Percentiles rank a stretch among this genome's conserved stretches.
These are phyloP conservation scores for Cheilosia scutellata DNA, from an alignment of 2,888 invertebrate genomes.

Conservation along the genomic window DNA sequence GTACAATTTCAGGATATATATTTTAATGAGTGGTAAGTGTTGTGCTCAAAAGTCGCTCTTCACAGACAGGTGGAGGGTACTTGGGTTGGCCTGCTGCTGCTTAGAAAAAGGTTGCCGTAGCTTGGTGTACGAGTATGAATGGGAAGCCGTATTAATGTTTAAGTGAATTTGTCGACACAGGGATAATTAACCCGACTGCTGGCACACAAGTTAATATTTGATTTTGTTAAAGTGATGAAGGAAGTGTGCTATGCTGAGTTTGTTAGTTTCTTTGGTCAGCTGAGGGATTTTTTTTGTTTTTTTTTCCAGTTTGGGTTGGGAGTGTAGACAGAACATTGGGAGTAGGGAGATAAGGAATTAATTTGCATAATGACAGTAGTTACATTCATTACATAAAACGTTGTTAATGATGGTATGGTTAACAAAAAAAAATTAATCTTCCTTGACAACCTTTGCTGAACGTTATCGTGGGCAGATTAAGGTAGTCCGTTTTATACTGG, in stretches of 20 bases:
- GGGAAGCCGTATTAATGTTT: conserved; percentile 59
- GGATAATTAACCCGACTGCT: conserved; percentile 57
- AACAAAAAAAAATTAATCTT: too few relatives aligned
- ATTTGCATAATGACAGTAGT: neutral
- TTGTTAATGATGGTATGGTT: too few relatives aligned
- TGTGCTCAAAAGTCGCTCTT: conserved; percentile 8
- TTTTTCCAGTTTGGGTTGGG: neutral
- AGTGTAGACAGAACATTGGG: neutral
- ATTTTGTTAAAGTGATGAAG: conserved; percentile 4
- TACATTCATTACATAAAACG: too few relatives aligned
- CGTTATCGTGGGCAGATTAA: too few relatives aligned
- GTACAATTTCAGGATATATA: conserved; percentile 42
- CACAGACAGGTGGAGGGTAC: conserved; percentile 34
- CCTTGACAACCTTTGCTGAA: too few relatives aligned
- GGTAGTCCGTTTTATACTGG: too few relatives aligned
- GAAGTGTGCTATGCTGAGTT: conserved; percentile 10
- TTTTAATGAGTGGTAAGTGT: conserved; percentile 62
- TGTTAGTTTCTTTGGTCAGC: conserved; percentile 14
- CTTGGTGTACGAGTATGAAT: conserved; percentile 9
- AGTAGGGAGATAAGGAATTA: neutral
- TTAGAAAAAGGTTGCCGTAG: conserved; percentile 9
- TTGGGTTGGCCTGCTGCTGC: conserved; percentile 1
- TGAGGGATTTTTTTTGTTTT: neutral
- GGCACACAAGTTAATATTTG: conserved; percentile 37
- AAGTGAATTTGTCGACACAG: conserved; percentile 54